A percentile compares a stretch with the other conserved stretches of the same genome.
Conservation (phyloP, 2,113 vertebrate species). For the Nematolebias whitei region DNA sequence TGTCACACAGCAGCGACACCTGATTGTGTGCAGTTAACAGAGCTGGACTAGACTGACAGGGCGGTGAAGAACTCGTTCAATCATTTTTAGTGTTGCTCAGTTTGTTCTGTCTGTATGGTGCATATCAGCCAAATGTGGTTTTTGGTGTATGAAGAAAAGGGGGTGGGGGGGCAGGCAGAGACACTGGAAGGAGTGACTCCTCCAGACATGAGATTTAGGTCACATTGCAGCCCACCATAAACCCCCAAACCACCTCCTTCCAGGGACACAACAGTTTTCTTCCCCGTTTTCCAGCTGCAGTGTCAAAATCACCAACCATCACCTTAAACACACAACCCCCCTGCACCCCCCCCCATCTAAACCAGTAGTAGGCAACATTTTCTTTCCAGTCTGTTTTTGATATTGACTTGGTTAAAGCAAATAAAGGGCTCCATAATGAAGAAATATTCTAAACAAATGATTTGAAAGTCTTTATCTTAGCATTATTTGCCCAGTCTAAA, state of each 20-base stretch:
- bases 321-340: conserved; percentile 21
- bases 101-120: neutral
- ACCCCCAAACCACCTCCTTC: conserved; percentile 41
- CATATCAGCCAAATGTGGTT: neutral
- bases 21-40: too few relatives aligned
- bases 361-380: too few relatives aligned
- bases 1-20: conserved; percentile 53
- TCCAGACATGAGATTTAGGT: conserved; percentile 72
- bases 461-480: too few relatives aligned
- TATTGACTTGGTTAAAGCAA: too few relatives aligned
- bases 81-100: neutral
- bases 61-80: neutral
- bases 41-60: neutral
- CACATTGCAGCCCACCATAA: conserved; percentile 65
- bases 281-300: conserved; percentile 52
- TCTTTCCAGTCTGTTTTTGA: too few relatives aligned
- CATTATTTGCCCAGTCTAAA: too few relatives aligned
- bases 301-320: conserved; percentile 5
- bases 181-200: conserved; percentile 28
- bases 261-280: conserved; percentile 50
- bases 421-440: too few relatives aligned
- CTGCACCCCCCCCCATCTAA: conserved; percentile 10
- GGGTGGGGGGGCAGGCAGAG: conserved; percentile 1
- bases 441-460: too few relatives aligned
- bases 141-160: neutral